Evolutionary conservation across 2,888 invertebrate species (phyloP).

Genomic region (Pammene aurita): DNA sequence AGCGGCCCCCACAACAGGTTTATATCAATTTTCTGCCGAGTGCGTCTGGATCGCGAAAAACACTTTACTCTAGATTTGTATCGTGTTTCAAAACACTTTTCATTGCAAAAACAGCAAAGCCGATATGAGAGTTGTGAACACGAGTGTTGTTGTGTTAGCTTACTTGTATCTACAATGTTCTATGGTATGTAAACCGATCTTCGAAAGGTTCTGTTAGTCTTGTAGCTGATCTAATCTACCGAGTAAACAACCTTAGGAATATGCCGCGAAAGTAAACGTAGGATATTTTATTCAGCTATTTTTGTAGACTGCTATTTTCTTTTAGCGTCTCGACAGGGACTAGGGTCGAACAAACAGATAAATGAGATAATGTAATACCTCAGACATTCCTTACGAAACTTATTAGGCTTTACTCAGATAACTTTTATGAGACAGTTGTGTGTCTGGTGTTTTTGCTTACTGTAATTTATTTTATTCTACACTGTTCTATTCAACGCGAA

Average conservation of each 20-base stretch:
- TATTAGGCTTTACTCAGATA: slow-evolving; percentile 10
- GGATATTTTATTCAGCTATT: slow-evolving; percentile 46
- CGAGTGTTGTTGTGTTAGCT: slow-evolving; percentile 3
- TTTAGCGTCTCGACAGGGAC: slow-evolving; percentile 22
- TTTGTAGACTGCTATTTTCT: slow-evolving; percentile 37
- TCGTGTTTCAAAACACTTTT: slow-evolving; percentile 56
- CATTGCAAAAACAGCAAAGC: slow-evolving; percentile 43
- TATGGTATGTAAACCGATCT: slow-evolving; percentile 32
- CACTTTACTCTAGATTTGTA: slow-evolving; percentile 67
- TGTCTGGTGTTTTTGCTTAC: slow-evolving; percentile 9
- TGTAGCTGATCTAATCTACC: slow-evolving; percentile 61
- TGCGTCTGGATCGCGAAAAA: slow-evolving; percentile 77
- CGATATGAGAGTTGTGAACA: neutral
- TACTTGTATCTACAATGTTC: slow-evolving; percentile 15
- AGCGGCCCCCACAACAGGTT: slow-evolving; percentile 75
- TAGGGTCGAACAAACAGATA: slow-evolving; percentile 33
- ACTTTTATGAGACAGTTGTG: neutral
- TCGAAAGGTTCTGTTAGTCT: slow-evolving; percentile 41
- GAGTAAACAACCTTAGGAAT: slow-evolving; percentile 64
- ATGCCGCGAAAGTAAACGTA: slow-evolving; percentile 56
- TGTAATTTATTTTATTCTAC: slow-evolving; percentile 10
- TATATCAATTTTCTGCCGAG: slow-evolving; percentile 81
- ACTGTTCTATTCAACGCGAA: too few relatives aligned
- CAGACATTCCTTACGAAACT: slow-evolving; percentile 4
- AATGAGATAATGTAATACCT: slow-evolving; percentile 30